phyloP scores from a whole-genome alignment of 2,797 vertebrate genomes.

The Apogon hyalosoma region DNA sequence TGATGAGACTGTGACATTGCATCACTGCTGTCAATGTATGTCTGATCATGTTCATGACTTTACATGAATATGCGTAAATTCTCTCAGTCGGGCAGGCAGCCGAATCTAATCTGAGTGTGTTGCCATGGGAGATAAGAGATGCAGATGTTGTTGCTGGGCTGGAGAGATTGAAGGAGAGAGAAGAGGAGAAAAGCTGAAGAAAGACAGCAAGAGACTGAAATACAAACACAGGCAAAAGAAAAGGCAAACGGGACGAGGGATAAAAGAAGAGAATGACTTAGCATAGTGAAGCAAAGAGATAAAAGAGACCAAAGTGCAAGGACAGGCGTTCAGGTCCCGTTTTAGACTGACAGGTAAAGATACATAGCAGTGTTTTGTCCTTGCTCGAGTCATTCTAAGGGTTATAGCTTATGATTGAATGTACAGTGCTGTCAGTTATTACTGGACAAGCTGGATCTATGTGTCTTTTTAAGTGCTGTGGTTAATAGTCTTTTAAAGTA shows the following conservation, averaged over 20 bases:
- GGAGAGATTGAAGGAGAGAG: constrained; percentile 4
- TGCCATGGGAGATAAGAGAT: constrained; percentile 68
- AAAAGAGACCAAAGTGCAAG: constrained; percentile 17
- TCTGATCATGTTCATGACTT: constrained; percentile 40
- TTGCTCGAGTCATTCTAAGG: constrained; percentile 20
- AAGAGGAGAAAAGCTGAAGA: background rate
- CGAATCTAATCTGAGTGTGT: constrained; percentile 44
- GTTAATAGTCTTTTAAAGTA: constrained; percentile 1
- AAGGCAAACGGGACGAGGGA: background rate
- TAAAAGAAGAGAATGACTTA: constrained; percentile 7
- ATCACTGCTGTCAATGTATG: constrained; percentile 3
- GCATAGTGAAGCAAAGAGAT: constrained; percentile 1
- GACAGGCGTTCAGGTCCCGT: constrained; percentile 10
- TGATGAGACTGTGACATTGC: constrained; percentile 19
- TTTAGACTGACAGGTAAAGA: constrained; percentile 25
- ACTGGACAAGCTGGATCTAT: constrained; percentile 11
- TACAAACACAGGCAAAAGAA: background rate
- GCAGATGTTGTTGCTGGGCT: constrained; percentile 56
- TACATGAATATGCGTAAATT: constrained; percentile 46
- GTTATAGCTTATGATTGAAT: constrained; percentile 35
- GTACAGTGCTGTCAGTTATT: background rate
- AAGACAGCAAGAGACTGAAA: background rate
- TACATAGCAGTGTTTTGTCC: constrained; percentile 28
- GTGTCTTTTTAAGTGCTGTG: constrained; percentile 18
- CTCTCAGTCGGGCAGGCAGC: constrained; percentile 11